These are phyloP conservation scores for Spea hammondii DNA, from an alignment of 2,797 vertebrate genomes.

Conservation along the genomic window DNA sequence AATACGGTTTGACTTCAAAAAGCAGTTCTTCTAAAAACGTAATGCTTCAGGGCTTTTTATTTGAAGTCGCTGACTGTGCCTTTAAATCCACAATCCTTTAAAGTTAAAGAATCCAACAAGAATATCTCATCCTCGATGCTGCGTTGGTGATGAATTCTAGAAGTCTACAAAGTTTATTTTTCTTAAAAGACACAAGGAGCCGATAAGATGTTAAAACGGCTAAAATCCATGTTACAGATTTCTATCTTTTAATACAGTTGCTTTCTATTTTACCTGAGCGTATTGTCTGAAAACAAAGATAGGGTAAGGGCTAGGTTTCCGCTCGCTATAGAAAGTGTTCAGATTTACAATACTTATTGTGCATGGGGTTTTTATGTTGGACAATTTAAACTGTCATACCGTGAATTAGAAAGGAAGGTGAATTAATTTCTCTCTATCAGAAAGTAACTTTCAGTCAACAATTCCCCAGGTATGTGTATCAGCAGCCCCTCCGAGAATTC, in stretches of 20 bases:
- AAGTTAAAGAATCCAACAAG: too few species aligned
- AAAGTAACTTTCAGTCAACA: slow-evolving; percentile 68
- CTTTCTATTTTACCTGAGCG: slow-evolving; percentile 18
- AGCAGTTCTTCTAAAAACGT: too few species aligned
- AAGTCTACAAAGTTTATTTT: slow-evolving; percentile 3
- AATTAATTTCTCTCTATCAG: slow-evolving; percentile 68
- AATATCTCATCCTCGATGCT: too few species aligned
- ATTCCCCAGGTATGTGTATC: slow-evolving; percentile 68
- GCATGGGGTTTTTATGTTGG: slow-evolving; percentile 48
- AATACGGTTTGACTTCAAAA: too few species aligned
- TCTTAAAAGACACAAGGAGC: slow-evolving; percentile 19
- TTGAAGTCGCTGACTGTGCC: too few species aligned
- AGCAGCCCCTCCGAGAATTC: slow-evolving; percentile 70
- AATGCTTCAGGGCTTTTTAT: too few species aligned
- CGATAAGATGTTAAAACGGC: slow-evolving; percentile 34
- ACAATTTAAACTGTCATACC: slow-evolving; percentile 65
- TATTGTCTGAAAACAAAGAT: slow-evolving; percentile 17
- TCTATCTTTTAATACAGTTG: slow-evolving; percentile 19
- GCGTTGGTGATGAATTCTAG: too few species aligned
- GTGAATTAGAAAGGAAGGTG: slow-evolving; percentile 63
- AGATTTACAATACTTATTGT: slow-evolving; percentile 46
- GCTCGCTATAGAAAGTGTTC: slow-evolving; percentile 26
- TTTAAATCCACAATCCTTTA: too few species aligned
- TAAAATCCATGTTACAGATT: slow-evolving; percentile 25
- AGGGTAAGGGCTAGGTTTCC: not conserved